Percentiles rank a stretch among this genome's conserved stretches.
phyloP scores from a whole-genome alignment of 2,888 invertebrate species.

The Torymus auratus region DNA sequence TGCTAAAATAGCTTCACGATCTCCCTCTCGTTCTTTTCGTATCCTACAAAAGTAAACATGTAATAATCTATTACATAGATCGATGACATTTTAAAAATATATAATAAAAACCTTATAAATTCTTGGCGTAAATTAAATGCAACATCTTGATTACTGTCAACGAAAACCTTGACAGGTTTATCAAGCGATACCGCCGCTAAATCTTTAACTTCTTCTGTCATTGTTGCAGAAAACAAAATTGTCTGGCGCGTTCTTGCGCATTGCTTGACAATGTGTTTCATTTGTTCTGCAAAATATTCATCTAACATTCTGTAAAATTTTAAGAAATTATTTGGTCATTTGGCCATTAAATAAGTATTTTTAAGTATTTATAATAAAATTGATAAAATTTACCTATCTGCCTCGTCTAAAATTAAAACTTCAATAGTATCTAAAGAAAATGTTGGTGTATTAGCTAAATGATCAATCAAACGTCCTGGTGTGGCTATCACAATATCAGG shows the following conservation, averaged over 20 bases:
- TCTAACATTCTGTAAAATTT: conserved; percentile 89
- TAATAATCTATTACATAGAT: too few species aligned
- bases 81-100: too few species aligned
- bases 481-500: conserved; percentile 99
- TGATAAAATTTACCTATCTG: conserved; percentile 79
- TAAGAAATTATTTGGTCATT: not conserved
- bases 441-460: conserved; percentile 95
- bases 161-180: conserved; percentile 95
- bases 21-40: conserved; percentile 91
- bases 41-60: conserved; percentile 79
- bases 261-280: conserved; percentile 97
- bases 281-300: conserved; percentile 98
- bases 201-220: conserved; percentile 98
- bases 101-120: conserved; percentile 84
- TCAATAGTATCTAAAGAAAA: conserved; percentile 94
- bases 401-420: conserved; percentile 88
- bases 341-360: too few species aligned
- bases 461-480: conserved; percentile 98
- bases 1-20: conserved; percentile 92
- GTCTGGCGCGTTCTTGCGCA: conserved; percentile 95
- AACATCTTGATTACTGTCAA: conserved; percentile 96
- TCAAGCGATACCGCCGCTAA: conserved; percentile 94
- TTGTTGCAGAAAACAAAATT: conserved; percentile 98
- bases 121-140: conserved; percentile 97
- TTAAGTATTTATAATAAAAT: too few species aligned